These are phyloP conservation scores for Mirounga angustirostris DNA, from an alignment of 2,113 vertebrate genomes.

Conservation along the genomic window DNA sequence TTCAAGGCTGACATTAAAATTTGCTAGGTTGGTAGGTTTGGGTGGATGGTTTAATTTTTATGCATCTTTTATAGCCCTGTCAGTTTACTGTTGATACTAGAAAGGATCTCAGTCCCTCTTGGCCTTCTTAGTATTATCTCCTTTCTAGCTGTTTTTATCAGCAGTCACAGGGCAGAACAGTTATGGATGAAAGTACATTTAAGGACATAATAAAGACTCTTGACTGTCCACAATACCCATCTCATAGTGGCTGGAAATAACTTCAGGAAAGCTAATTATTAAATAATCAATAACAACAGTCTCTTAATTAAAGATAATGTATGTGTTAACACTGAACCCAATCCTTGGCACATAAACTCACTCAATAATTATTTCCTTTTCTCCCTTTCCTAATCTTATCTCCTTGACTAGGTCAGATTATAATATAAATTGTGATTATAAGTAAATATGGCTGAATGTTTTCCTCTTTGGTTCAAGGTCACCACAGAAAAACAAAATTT, in stretches of 20 bases:
- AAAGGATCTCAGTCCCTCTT: neutral
- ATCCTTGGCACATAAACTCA: neutral
- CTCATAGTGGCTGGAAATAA: slow-evolving; percentile 8
- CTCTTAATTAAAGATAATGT: slow-evolving; percentile 32
- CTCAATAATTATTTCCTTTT: slow-evolving; percentile 24
- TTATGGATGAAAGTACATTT: neutral
- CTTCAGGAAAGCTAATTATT: slow-evolving; percentile 43
- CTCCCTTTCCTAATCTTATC: neutral
- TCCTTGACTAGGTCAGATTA: neutral
- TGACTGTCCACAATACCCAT: neutral
- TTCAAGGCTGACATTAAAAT: slow-evolving; percentile 47
- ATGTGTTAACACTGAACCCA: slow-evolving; percentile 14
- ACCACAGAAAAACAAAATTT: slow-evolving; percentile 8
- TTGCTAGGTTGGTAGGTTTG: neutral
- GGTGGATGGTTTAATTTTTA: slow-evolving; percentile 46
- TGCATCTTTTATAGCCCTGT: neutral
- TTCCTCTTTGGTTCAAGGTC: slow-evolving; percentile 22
- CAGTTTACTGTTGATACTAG: neutral
- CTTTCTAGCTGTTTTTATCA: slow-evolving; percentile 14
- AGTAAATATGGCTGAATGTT: slow-evolving; percentile 39
- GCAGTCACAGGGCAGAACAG: neutral
- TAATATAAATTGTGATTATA: slow-evolving; percentile 16
- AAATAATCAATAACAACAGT: slow-evolving; percentile 57
- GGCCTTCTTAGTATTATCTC: neutral
- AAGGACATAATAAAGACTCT: slow-evolving; percentile 18